Conservation (phyloP, 2,797 vertebrate genomes). For the Rachycentron canadum region DNA sequence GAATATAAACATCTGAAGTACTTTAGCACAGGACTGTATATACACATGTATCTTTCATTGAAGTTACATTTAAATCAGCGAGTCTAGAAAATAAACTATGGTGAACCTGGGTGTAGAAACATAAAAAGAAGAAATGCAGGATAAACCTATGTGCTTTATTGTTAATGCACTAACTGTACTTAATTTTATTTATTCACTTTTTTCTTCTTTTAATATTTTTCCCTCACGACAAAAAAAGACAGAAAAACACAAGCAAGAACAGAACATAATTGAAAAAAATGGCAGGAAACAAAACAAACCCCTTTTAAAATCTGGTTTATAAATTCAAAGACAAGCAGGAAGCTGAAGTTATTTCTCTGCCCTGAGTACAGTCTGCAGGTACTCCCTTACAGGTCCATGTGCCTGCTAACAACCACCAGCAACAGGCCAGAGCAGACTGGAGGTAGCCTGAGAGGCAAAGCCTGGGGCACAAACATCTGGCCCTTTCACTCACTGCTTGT, state of each 20-base stretch:
- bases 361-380: background rate
- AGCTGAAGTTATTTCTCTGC: background rate
- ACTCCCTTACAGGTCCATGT: background rate
- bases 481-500: background rate
- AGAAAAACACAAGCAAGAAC: no score
- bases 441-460: background rate
- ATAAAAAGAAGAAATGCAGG: background rate
- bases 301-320: no score
- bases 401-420: background rate
- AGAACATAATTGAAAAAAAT: no score
- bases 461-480: background rate
- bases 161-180: no score
- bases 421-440: background rate
- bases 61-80: background rate
- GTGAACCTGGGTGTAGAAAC: background rate
- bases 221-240: no score
- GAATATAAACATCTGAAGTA: background rate
- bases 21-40: background rate
- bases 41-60: background rate
- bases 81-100: background rate
- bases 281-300: no score
- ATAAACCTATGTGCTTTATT: background rate
- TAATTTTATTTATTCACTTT: background rate
- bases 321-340: background rate
- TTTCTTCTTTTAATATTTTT: no score